phyloP scores from a whole-genome alignment of 37 sponge, comb jelly and placozoan genomes.

The Corticium candelabrum region DNA sequence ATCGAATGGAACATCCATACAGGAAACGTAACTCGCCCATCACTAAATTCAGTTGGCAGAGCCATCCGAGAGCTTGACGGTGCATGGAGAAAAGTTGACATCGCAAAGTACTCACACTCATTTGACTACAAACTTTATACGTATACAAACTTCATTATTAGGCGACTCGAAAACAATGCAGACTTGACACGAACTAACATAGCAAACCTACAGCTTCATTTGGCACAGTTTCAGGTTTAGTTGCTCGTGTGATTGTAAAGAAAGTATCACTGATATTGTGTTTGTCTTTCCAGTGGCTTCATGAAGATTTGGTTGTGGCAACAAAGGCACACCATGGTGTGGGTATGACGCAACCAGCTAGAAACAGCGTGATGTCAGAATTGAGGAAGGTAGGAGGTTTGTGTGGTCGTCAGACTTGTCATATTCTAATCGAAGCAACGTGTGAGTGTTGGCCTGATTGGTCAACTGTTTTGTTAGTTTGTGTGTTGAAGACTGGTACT shows the following conservation, averaged over 20 bases:
- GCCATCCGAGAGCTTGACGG: neutral
- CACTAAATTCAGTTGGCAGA: neutral
- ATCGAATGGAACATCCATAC: neutral
- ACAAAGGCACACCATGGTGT: neutral
- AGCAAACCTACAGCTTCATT: neutral
- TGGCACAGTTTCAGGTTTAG: neutral
- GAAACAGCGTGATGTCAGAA: neutral
- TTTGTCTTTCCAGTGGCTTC: neutral
- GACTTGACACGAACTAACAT: no score
- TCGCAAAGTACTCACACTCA: neutral
- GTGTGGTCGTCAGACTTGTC: no score
- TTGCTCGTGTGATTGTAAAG: neutral
- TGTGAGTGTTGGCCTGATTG: no score
- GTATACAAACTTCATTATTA: no score
- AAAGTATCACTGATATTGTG: neutral
- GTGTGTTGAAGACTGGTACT: no score
- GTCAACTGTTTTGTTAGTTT: no score
- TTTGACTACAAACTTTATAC: no score
- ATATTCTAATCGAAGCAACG: no score
- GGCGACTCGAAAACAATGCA: no score
- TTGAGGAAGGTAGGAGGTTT: neutral
- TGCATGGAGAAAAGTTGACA: neutral
- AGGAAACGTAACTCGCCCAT: neutral
- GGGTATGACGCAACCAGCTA: neutral
- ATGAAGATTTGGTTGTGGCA: neutral